phyloP scores from a whole-genome alignment of 2,113 vertebrate genomes.

The Prochilodus magdalenae region DNA sequence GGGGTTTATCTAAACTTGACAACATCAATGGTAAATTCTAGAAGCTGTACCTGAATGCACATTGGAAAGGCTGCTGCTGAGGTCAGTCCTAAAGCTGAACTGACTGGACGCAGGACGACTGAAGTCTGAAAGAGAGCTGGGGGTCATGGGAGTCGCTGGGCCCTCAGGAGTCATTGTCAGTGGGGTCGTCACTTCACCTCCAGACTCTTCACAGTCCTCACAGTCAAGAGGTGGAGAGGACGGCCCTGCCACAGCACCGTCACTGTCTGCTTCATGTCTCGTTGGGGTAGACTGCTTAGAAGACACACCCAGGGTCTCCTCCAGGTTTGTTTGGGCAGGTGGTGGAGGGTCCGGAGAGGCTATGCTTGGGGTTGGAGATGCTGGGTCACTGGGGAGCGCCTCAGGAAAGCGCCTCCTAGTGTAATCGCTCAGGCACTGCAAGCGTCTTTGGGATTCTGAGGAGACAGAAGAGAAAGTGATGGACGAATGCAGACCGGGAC shows the following conservation, averaged over 20 bases:
- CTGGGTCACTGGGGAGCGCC: conserved; percentile 49
- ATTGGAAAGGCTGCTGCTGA: conserved; percentile 58
- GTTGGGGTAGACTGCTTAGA: not conserved
- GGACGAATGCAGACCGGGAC: not conserved
- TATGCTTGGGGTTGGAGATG: not conserved
- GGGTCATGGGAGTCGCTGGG: conserved; percentile 22
- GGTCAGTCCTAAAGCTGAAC: conserved; percentile 58
- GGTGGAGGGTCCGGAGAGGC: conserved; percentile 30
- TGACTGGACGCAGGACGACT: conserved; percentile 45
- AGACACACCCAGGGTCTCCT: not conserved
- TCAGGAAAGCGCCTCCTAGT: conserved; percentile 53
- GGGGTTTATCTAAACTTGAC: not conserved
- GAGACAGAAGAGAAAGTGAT: not conserved
- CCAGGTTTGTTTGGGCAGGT: not conserved
- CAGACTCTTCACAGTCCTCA: not conserved
- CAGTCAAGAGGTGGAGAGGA: not conserved
- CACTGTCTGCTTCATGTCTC: not conserved
- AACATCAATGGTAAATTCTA: not conserved
- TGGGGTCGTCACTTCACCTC: conserved; percentile 21
- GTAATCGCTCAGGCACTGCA: conserved; percentile 21
- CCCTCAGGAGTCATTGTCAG: conserved; percentile 17
- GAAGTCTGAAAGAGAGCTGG: conserved; percentile 60
- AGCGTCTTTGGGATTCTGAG: conserved; percentile 34
- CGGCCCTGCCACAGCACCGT: not conserved
- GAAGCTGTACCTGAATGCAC: conserved; percentile 54